Evolutionary conservation across 2,113 vertebrate genomes (phyloP).

Genomic region (Melanerpes formicivorus): DNA sequence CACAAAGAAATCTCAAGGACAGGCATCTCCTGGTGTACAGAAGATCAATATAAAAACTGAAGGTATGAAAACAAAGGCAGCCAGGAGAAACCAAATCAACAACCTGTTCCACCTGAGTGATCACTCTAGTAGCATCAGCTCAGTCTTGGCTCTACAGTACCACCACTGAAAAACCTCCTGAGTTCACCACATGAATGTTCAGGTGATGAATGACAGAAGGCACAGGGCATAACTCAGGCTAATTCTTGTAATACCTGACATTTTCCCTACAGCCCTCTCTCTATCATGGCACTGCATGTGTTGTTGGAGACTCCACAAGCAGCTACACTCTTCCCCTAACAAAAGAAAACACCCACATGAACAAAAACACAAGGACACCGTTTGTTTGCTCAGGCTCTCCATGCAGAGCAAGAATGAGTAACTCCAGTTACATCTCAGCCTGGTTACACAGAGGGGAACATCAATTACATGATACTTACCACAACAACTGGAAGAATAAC

Average conservation of each 20-base stretch:
- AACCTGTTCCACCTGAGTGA: not conserved
- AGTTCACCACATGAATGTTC: not conserved
- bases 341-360: not conserved
- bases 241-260: not conserved
- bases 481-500: constrained; percentile 98
- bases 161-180: not conserved
- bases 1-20: not conserved
- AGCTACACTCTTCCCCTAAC: not conserved
- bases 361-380: not conserved
- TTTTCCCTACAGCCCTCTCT: not conserved
- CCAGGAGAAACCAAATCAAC: not conserved
- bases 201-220: not conserved
- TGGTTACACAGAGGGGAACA: not conserved
- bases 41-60: not conserved
- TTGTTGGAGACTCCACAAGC: not conserved
- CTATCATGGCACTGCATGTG: not conserved
- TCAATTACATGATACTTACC: constrained; percentile 78
- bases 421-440: not conserved
- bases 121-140: not conserved
- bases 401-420: not conserved
- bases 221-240: not conserved
- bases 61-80: not conserved
- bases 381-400: not conserved
- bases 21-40: not conserved
- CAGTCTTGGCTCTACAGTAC: not conserved